A percentile compares a stretch with the other conserved stretches of the same genome.
These are phyloP conservation scores for Oscheius onirici DNA, from an alignment of 2,888 invertebrate genomes.

Conservation along the genomic window DNA sequence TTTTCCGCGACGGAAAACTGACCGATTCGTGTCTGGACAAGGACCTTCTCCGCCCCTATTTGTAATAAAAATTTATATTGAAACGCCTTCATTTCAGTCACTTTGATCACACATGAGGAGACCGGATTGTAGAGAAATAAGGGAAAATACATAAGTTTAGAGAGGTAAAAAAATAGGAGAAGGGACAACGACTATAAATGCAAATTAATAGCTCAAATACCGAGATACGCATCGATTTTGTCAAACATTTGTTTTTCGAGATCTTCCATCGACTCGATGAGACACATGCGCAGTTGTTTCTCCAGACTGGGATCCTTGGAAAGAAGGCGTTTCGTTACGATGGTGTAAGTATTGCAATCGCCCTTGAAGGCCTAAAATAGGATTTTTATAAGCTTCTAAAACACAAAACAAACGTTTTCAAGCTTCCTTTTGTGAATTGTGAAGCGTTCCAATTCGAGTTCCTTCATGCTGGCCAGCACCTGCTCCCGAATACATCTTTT, in stretches of 20 bases:
- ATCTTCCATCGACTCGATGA: constrained; percentile 54
- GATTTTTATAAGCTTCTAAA: background rate
- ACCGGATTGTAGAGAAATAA: constrained; percentile 1
- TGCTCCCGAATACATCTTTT: constrained; percentile 38
- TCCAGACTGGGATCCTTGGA: constrained; percentile 50
- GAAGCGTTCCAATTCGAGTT: constrained; percentile 44
- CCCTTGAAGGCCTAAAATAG: constrained; percentile 47
- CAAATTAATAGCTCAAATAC: background rate
- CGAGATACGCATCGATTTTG: constrained; percentile 44
- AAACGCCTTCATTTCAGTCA: background rate
- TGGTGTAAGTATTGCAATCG: constrained; percentile 57
- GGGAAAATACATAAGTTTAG: background rate
- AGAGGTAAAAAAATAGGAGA: background rate
- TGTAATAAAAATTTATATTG: constrained; percentile 6
- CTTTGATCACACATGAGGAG: background rate
- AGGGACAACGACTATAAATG: background rate
- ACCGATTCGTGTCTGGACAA: constrained; percentile 63
- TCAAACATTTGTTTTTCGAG: constrained; percentile 47
- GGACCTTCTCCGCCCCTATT: constrained; percentile 37
- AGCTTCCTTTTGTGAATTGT: constrained; percentile 45
- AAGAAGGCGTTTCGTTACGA: constrained; percentile 53
- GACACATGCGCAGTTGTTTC: constrained; percentile 43
- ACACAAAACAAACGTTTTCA: constrained; percentile 37
- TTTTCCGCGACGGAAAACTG: constrained; percentile 56
- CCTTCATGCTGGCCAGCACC: constrained; percentile 35